Base-by-base conservation (phyloP, 2,888 invertebrate species). In the Chouioia cunea region DNA sequence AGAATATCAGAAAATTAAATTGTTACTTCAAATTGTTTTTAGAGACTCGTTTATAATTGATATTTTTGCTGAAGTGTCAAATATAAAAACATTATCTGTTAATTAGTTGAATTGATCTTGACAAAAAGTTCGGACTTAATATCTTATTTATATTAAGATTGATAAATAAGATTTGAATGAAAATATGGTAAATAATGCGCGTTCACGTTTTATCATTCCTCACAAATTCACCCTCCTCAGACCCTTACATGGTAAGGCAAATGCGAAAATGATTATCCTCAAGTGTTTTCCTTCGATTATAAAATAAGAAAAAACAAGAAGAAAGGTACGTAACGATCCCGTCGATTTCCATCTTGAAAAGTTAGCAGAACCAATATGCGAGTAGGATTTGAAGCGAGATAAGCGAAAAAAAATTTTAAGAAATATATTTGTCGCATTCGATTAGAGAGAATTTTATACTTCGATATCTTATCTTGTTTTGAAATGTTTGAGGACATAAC, bases 251-350 rank as follows among this genome's bases (percentile, higher is more conserved):
- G 36, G 36, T 16, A 36, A 60, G 18, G 43, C 12, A 18, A 50
- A 65, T 59, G 53, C 53, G 43, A 70, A 60, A 65, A 64, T 64
- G 59, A 65, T 65, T 65, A 27, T 18, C 15, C 27, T 48, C 50
- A n/a, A 70, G 64, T 70, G 70, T 65, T 70, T 70, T 65, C 64
- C 47, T 70, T 70, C 64, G 69, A 63, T 69, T 69, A 69, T 50
- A 63, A 63, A 52, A 63, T 56, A 50, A 62, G 47, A 67, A 69
- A 36, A 23, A 22, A n/a, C n/a, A n/a, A 48, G 44, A 52, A 22
- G 56, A 48, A 15, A 22, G 15, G 14, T 36, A 4, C 36, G 36
- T 36, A 23, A 46, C 12, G 23, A 44, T 18, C 44, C 18, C n/a
- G 50, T 64, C 53, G 58, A 64, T 69, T 69, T 58, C 47, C 57